Evolutionary conservation across 2,113 vertebrate species (phyloP), one percentile per base, ranked within the genome.

Genomic region (Notothenia rossii): DNA sequence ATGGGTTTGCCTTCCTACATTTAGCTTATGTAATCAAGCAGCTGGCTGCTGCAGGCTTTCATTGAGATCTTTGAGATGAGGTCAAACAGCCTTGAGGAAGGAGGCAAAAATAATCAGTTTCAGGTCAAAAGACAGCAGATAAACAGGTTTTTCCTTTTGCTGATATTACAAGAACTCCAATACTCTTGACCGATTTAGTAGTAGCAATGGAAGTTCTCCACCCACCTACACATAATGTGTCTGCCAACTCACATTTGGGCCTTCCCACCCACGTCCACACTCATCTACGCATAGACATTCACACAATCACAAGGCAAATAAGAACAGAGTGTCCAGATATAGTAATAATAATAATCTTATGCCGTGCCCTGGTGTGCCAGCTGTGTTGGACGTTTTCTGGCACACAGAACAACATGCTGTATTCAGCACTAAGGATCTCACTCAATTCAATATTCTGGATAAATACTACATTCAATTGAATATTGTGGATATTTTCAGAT

Each of bases 241-340:
- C 79, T 80, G 82, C 88, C 88, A 87, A 67, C 67, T 86, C 66
- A 89, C 81, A 87, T 68, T 72, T 76, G 22, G 82, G 63, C 36
- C 36, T 40, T 40, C 36, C 36, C 36, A 40, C 36, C 36, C 36
- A 40, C 36, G 36, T 49, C 63, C 66, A 77, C 68, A 58, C 63
- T 48, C 63, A 63, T 18, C 10, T 45, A 43, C 59, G 75, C 45
- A 75, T 62, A 78, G n/a, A 72, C 66, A 59, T 12, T 58, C 63
- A 74, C 2, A 8, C 22, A 73, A 60, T 72, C 80, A 72, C 73
- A 73, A 13, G 58, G 56, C 50, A 84, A 72, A 84, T 75, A 74
- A 80, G 83, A 86, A 71, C 70, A 83, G 49, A 55, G 61, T 29
- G 75, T 88, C 62, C 69, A 63, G 61, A 78, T 73, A 68, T 25